These are phyloP conservation scores for Pristionchus arcanus DNA, from an alignment of 2,888 invertebrate species.

Conservation along the genomic window DNA sequence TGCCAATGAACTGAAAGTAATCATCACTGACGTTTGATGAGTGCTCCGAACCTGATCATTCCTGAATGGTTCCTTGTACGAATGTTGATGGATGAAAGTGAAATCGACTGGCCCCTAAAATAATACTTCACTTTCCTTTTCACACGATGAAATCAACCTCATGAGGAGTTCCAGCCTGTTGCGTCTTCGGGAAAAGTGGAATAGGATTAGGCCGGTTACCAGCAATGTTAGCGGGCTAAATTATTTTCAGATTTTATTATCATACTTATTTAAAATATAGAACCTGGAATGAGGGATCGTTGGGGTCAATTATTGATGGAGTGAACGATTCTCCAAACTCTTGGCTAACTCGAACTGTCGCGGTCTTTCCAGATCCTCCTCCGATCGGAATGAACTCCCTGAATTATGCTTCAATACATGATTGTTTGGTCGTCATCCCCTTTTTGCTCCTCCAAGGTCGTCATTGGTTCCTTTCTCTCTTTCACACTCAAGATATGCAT, in stretches of 20 bases:
- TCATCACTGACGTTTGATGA: neutral
- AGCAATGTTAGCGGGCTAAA: slow-evolving; percentile 35
- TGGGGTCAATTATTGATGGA: neutral
- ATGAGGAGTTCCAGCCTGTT: slow-evolving; percentile 45
- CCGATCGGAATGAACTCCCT: slow-evolving; percentile 26
- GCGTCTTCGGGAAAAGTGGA: slow-evolving; percentile 19
- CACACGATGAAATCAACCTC: neutral
- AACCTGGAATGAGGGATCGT: slow-evolving; percentile 4
- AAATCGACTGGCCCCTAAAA: slow-evolving; percentile 44
- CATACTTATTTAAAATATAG: too few relatives aligned
- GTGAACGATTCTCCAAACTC: neutral
- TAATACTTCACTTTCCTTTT: neutral
- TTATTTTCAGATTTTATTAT: too few relatives aligned
- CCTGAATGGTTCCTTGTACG: slow-evolving; percentile 51
- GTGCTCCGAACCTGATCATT: slow-evolving; percentile 20
- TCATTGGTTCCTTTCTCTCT: neutral
- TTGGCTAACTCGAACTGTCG: neutral
- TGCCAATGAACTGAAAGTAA: neutral
- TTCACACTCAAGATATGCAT: slow-evolving; percentile 16
- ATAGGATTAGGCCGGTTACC: slow-evolving; percentile 47
- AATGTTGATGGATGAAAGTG: slow-evolving; percentile 41
- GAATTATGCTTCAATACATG: neutral
- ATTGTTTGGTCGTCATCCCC: neutral
- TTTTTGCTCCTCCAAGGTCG: neutral
- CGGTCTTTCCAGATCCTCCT: neutral